These are phyloP conservation scores for Xestia ashworthii DNA, from an alignment of 2,888 invertebrate species.

Conservation along the genomic window DNA sequence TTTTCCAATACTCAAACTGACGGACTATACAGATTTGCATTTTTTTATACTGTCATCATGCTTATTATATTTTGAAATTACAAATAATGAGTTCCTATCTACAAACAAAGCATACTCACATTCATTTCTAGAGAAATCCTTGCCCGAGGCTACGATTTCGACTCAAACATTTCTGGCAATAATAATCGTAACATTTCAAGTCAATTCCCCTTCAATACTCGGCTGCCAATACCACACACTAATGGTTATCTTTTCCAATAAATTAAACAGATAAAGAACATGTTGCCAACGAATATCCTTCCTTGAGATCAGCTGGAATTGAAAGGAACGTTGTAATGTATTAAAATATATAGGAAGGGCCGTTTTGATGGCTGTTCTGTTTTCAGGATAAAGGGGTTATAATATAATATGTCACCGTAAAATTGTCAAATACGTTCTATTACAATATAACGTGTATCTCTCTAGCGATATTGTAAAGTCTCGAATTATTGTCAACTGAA, in stretches of 20 bases:
- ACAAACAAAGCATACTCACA: background rate
- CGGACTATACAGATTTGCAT: too few species aligned
- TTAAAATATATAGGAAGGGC: background rate
- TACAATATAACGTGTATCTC: too few species aligned
- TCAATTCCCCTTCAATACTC: conserved; percentile 28
- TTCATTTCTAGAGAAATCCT: background rate
- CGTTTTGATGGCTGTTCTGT: background rate
- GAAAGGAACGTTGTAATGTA: conserved; percentile 11
- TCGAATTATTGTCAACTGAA: too few species aligned
- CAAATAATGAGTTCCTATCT: background rate
- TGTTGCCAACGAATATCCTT: conserved; percentile 67
- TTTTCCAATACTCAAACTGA: too few species aligned
- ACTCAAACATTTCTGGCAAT: conserved; percentile 17
- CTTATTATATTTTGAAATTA: background rate
- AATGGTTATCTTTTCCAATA: conserved; percentile 75
- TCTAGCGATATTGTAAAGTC: too few species aligned
- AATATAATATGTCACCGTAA: too few species aligned
- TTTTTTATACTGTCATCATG: too few species aligned
- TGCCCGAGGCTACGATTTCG: conserved; percentile 1
- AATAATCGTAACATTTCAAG: conserved; percentile 54
- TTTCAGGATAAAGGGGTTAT: background rate
- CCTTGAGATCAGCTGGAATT: conserved; percentile 28
- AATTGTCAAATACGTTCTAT: too few species aligned
- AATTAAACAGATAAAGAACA: conserved; percentile 75
- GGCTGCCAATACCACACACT: conserved; percentile 66